phyloP scores from a whole-genome alignment of 92 coral and sea anemone species.

The Siderastrea siderea region DNA sequence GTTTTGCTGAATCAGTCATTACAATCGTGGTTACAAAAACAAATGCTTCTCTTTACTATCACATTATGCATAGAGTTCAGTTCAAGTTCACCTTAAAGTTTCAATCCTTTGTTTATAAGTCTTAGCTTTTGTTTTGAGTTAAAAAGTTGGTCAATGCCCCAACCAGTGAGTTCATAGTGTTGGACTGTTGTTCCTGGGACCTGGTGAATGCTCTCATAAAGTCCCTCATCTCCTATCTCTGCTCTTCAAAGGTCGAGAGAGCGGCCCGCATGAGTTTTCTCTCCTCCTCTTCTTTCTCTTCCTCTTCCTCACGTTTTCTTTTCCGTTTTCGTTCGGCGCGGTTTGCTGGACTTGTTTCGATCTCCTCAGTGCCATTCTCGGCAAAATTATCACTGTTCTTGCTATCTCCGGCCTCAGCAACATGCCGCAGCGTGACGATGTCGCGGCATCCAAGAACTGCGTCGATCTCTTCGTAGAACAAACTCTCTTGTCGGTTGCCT shows the following conservation, averaged over 20 bases:
- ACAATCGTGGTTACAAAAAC: too few species aligned
- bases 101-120: neutral
- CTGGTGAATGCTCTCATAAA: conserved; percentile 37
- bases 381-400: conserved; percentile 2
- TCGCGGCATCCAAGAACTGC: conserved; percentile 38
- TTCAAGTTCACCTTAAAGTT: neutral
- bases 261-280: conserved; percentile 27
- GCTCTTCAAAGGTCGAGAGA: conserved; percentile 13
- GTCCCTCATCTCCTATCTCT: conserved; percentile 45
- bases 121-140: neutral
- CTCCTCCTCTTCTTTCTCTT: conserved; percentile 55
- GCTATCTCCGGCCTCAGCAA: conserved; percentile 29
- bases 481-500: conserved; percentile 19
- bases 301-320: conserved; percentile 24
- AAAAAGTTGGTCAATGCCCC: conserved; percentile 48
- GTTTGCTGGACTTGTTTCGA: too few species aligned
- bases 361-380: neutral
- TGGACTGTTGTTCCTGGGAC: conserved; percentile 44
- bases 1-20: too few species aligned
- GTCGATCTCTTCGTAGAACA: conserved; percentile 32
- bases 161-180: conserved; percentile 32
- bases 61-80: too few species aligned
- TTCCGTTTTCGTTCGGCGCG: conserved; percentile 4
- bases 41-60: too few species aligned
- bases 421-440: conserved; percentile 28